phyloP scores from a whole-genome alignment of 2,888 invertebrate genomes.

The Mylabris sibirica region DNA sequence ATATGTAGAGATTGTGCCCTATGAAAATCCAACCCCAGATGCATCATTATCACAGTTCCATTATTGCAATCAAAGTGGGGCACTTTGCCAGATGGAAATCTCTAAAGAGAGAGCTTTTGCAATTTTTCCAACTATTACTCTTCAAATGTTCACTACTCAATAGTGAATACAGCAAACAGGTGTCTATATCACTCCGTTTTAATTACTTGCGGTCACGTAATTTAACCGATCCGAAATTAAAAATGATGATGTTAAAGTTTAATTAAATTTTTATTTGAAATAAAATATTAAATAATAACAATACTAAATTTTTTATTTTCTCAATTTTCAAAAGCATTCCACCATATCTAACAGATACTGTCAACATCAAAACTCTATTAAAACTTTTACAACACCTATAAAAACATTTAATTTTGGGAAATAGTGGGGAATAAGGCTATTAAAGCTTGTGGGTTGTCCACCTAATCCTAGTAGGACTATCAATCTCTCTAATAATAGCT shows the following conservation, averaged over 20 bases:
- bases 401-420: conserved; percentile 36
- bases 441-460: conserved; percentile 15
- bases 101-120: not conserved
- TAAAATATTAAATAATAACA: not conserved
- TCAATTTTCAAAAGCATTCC: too few species aligned
- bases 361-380: conserved; percentile 50
- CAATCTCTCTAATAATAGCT: conserved; percentile 45
- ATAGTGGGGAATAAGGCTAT: conserved; percentile 10
- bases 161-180: not conserved
- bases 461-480: conserved; percentile 39
- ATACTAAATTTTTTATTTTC: not conserved
- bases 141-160: conserved; percentile 3
- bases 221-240: not conserved
- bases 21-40: conserved; percentile 13
- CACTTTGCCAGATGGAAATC: conserved; percentile 12
- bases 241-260: not conserved
- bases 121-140: conserved; percentile 11
- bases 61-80: conserved; percentile 13
- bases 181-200: not conserved
- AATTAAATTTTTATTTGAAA: not conserved
- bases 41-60: conserved; percentile 14
- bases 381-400: conserved; percentile 48
- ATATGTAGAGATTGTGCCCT: not conserved
- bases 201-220: not conserved
- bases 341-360: not conserved